These are phyloP conservation scores for Trematocara macrostoma DNA, from an alignment of 2,113 vertebrate species.

Conservation along the genomic window DNA sequence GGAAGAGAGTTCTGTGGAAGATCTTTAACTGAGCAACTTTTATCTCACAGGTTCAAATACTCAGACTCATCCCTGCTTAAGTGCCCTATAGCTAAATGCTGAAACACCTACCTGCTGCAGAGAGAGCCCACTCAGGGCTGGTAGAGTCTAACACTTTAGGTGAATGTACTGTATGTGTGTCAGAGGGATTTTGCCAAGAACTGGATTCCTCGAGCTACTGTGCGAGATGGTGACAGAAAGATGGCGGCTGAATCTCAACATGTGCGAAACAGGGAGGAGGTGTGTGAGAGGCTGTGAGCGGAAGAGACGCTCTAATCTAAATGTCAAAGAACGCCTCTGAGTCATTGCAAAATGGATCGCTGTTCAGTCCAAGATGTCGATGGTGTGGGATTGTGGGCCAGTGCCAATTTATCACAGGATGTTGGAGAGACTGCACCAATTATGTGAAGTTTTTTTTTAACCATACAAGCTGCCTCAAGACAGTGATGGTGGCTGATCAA, in stretches of 20 bases:
- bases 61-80: neutral
- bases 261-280: slow-evolving; percentile 9
- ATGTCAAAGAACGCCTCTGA: slow-evolving; percentile 29
- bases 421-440: neutral
- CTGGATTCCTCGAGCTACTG: neutral
- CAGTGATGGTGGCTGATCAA: neutral
- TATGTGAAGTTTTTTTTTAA: neutral
- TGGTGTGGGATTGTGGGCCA: neutral
- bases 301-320: slow-evolving; percentile 6
- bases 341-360: neutral
- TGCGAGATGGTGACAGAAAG: neutral
- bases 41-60: neutral
- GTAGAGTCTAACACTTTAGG: neutral
- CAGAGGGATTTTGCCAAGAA: neutral
- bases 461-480: neutral
- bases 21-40: neutral
- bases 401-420: neutral
- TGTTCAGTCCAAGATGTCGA: neutral
- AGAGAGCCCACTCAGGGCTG: neutral
- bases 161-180: neutral
- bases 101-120: neutral
- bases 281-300: neutral
- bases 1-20: neutral
- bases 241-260: neutral
- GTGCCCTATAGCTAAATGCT: neutral